Conservation (phyloP, 2,797 vertebrate species). For the Tympanoctomys barrerae region DNA sequence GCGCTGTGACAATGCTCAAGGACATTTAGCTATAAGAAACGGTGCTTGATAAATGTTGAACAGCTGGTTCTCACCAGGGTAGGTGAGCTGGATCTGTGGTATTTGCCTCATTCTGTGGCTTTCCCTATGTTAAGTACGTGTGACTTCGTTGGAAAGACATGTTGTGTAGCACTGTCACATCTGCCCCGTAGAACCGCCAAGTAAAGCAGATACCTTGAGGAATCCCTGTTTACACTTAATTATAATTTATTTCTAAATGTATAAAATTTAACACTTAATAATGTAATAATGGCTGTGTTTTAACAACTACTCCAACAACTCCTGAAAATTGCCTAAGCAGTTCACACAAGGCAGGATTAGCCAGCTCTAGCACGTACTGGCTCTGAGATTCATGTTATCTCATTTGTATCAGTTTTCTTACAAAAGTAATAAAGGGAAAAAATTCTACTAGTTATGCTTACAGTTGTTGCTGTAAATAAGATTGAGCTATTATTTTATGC, state of each 20-base stretch:
- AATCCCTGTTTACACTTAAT: background rate
- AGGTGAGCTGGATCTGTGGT: background rate
- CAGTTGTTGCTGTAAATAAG: background rate
- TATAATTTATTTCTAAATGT: background rate
- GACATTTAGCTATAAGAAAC: background rate
- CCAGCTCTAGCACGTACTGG: background rate
- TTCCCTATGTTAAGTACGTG: background rate
- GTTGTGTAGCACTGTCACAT: no score
- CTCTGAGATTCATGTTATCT: background rate
- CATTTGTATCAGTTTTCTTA: background rate
- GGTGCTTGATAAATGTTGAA: background rate
- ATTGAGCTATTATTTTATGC: background rate
- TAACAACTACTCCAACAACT: slow-evolving; percentile 1
- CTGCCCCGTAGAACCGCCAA: background rate
- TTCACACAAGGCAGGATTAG: background rate
- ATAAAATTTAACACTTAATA: background rate
- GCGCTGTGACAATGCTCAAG: background rate
- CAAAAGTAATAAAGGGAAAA: background rate
- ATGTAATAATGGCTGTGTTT: background rate
- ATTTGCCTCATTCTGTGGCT: background rate
- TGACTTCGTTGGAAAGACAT: background rate
- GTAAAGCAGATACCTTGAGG: background rate
- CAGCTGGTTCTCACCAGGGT: background rate
- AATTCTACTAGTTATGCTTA: background rate
- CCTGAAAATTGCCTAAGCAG: background rate